These are phyloP conservation scores for Imbricaverruca yamaguchii DNA, from an alignment of 2,888 invertebrate genomes.

Conservation along the genomic window DNA sequence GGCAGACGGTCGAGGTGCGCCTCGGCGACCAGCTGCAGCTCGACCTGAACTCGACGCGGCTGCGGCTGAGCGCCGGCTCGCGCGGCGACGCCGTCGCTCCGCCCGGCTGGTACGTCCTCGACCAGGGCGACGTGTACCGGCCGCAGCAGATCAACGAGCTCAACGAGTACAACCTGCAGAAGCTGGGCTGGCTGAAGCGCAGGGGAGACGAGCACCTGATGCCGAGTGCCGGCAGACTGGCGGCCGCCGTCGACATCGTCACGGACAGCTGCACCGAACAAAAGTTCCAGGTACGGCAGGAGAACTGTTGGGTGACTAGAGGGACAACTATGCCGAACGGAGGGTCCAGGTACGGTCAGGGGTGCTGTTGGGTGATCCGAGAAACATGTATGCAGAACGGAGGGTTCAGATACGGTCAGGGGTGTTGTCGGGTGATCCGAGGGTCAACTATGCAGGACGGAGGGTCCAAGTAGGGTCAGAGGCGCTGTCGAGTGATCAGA, in stretches of 20 bases:
- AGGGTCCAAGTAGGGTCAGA: no score
- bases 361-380: no score
- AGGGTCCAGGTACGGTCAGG: no score
- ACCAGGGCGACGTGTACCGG: neutral
- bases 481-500: no score
- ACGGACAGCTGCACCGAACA: conserved; percentile 5
- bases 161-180: neutral
- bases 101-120: conserved; percentile 10
- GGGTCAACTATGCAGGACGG: no score
- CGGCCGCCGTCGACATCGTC: neutral
- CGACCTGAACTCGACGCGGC: neutral
- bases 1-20: neutral
- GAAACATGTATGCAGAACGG: no score
- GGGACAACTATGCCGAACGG: no score
- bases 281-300: neutral
- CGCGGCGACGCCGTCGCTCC: neutral
- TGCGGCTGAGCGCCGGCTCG: neutral
- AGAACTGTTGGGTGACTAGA: no score
- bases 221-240: conserved; percentile 8
- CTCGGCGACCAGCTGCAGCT: neutral
- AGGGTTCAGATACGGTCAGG: no score
- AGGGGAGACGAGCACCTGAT: neutral
- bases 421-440: no score
- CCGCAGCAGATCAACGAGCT: neutral
- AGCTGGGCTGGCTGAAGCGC: conserved; percentile 20